These are phyloP conservation scores for Cynoglossus semilaevis DNA, from an alignment of 2,113 vertebrate species.

Conservation along the genomic window DNA sequence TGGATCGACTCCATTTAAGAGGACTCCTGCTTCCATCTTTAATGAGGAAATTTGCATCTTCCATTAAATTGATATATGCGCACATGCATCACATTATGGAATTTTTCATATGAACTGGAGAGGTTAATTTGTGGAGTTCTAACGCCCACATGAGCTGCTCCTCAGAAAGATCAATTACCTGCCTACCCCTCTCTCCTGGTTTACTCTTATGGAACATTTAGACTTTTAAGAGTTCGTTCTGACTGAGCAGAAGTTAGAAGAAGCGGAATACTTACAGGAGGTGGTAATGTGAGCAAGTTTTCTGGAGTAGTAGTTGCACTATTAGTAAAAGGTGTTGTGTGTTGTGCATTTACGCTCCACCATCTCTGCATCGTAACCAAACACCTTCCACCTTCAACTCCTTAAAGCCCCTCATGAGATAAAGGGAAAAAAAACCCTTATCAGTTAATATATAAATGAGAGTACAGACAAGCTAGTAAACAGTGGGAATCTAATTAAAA, in stretches of 20 bases:
- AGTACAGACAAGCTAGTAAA: slow-evolving; percentile 70
- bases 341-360: slow-evolving; percentile 10
- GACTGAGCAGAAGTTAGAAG: no score
- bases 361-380: slow-evolving; percentile 26
- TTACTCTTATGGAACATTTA: slow-evolving; percentile 41
- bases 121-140: slow-evolving; percentile 61
- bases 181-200: slow-evolving; percentile 21
- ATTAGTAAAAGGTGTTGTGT: slow-evolving; percentile 9
- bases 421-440: slow-evolving; percentile 47
- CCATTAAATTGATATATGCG: slow-evolving; percentile 79
- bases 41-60: slow-evolving; percentile 81
- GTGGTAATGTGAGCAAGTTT: not conserved
- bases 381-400: slow-evolving; percentile 35
- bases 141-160: slow-evolving; percentile 54
- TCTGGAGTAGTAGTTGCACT: not conserved
- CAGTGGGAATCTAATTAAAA: slow-evolving; percentile 80
- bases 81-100: slow-evolving; percentile 63
- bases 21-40: slow-evolving; percentile 62
- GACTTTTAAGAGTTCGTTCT: slow-evolving; percentile 12
- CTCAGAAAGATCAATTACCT: slow-evolving; percentile 40
- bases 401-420: slow-evolving; percentile 47
- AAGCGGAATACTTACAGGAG: no score
- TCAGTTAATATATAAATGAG: slow-evolving; percentile 67
- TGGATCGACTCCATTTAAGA: slow-evolving; percentile 56
- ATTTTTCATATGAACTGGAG: slow-evolving; percentile 55